A percentile compares a stretch with the other conserved stretches of the same genome.
These are phyloP conservation scores for Pseudococcus longispinus DNA, from an alignment of 2,888 invertebrate species.

Conservation along the genomic window DNA sequence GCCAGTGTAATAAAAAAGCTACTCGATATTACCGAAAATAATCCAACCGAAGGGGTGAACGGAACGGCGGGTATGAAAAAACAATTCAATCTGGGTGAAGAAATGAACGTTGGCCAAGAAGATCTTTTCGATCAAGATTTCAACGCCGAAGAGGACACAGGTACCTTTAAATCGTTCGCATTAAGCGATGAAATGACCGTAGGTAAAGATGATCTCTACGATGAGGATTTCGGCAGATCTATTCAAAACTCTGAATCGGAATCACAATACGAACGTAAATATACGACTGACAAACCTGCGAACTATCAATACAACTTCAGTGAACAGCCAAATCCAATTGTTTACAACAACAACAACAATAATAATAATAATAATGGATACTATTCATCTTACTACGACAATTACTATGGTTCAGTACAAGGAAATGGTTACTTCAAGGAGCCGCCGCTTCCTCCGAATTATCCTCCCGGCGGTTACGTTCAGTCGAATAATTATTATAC, in stretches of 20 bases:
- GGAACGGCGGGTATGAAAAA: not conserved
- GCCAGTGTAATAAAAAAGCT: not conserved
- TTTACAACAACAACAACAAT: not conserved
- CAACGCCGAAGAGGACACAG: not conserved
- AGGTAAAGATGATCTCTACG: not conserved
- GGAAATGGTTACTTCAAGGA: not conserved
- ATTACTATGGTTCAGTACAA: not conserved
- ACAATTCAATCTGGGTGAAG: not conserved
- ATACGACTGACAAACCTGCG: not conserved
- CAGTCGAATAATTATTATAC: no score
- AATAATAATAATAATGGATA: not conserved
- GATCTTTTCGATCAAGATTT: constrained; percentile 3
- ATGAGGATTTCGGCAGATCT: not conserved
- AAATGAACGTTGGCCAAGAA: not conserved
- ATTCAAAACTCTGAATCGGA: not conserved
- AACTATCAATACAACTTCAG: not conserved
- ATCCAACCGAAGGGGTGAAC: not conserved
- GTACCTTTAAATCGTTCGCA: not conserved
- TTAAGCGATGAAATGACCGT: constrained; percentile 12
- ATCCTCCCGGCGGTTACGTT: not conserved
- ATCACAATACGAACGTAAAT: not conserved
- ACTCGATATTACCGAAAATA: not conserved
- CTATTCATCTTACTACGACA: not conserved
- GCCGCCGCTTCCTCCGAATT: not conserved
- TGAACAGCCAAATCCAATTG: not conserved